Conservation (phyloP, 2,113 vertebrate genomes). For the Leucoraja erinaceus region DNA sequence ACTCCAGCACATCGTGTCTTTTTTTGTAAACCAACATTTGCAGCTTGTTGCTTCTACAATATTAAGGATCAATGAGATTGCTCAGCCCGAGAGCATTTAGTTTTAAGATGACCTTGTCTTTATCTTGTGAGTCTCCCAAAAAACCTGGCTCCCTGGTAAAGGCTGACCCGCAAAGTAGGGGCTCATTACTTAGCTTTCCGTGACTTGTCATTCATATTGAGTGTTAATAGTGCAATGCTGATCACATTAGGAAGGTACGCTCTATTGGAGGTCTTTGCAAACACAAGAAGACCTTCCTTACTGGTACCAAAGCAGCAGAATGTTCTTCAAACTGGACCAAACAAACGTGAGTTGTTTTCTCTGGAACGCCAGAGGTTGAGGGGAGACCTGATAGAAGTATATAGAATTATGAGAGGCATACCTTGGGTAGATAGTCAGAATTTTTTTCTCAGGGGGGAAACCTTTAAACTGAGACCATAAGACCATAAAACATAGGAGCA, state of each 20-base stretch:
- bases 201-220: background rate
- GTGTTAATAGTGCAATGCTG: background rate
- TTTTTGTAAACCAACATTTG: no score
- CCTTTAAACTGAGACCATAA: no score
- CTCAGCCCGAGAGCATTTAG: no score
- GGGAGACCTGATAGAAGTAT: no score
- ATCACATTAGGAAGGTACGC: background rate
- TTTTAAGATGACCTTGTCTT: background rate
- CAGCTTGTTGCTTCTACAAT: no score
- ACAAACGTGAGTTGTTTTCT: no score
- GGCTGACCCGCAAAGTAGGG: background rate
- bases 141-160: background rate
- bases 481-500: no score
- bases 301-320: background rate
- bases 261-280: background rate
- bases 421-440: no score
- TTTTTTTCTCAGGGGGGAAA: no score
- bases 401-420: no score
- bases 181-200: background rate
- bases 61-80: background rate
- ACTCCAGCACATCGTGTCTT: no score
- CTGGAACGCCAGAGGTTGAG: no score
- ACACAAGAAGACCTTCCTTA: background rate
- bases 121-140: background rate
- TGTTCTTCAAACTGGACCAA: background rate